Evolutionary conservation across 2,888 invertebrate species (phyloP).

Genomic region (Spilarctia lutea): DNA sequence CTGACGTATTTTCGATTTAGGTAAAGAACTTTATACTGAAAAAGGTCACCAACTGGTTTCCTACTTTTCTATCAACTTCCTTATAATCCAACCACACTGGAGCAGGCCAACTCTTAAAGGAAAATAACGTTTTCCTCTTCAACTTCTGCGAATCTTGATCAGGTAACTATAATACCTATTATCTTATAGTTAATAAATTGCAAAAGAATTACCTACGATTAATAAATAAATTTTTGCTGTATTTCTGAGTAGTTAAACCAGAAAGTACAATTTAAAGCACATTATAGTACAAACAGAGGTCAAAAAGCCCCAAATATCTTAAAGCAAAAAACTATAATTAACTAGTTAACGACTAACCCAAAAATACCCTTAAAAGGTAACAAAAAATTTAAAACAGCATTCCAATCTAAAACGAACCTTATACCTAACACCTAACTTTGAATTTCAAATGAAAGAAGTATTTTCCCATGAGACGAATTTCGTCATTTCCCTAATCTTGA

Average conservation of each 20-base stretch:
- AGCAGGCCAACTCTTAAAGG: not conserved
- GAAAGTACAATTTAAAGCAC: not conserved
- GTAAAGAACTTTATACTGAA: not conserved
- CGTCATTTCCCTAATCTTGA: constrained; percentile 46
- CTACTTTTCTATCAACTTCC: not conserved
- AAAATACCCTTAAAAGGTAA: constrained; percentile 58
- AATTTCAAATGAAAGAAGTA: not conserved
- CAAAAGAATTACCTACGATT: not conserved
- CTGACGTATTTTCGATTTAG: no score
- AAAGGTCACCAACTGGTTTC: not conserved
- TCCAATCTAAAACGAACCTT: not conserved
- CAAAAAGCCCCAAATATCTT: constrained; percentile 11
- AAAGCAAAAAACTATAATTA: constrained; percentile 49
- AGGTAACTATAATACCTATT: not conserved
- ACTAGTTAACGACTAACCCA: constrained; percentile 57
- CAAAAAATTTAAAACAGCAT: not conserved
- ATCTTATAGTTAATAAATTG: not conserved
- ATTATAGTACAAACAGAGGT: constrained; percentile 17
- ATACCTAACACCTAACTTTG: not conserved
- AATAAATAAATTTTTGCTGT: not conserved
- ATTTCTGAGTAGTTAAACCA: not conserved
- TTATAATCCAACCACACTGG: not conserved
- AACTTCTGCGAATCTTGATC: not conserved
- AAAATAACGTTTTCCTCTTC: not conserved
- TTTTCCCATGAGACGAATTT: constrained; percentile 27